phyloP scores from a whole-genome alignment of 2,113 vertebrate species.

The Pseudonaja textilis region DNA sequence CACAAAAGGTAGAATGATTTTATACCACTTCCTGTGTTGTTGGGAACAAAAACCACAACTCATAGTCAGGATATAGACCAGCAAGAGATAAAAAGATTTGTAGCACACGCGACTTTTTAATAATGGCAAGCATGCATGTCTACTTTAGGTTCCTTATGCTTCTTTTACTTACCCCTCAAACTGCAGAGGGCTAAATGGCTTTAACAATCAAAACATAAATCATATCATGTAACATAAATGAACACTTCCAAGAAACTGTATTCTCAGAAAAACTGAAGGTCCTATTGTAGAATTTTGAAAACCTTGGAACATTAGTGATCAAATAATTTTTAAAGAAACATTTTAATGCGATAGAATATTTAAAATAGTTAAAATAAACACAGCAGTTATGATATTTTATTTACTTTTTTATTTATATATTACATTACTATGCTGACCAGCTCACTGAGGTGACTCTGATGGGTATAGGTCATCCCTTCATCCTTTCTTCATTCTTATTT shows the following conservation, averaged over 20 bases:
- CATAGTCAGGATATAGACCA: slow-evolving; percentile 17
- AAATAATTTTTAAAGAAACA: neutral
- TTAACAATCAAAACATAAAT: neutral
- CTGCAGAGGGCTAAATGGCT: neutral
- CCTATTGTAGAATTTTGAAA: neutral
- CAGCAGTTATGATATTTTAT: neutral
- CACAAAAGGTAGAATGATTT: neutral
- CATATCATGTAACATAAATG: neutral
- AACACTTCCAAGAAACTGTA: neutral
- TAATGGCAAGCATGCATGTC: neutral
- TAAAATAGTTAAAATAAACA: neutral
- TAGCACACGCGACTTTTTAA: neutral
- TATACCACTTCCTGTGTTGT: slow-evolving; percentile 39
- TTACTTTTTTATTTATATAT: neutral
- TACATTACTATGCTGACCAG: neutral
- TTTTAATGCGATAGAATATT: neutral
- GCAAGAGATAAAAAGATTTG: neutral
- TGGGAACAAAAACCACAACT: slow-evolving; percentile 6
- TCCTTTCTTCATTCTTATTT: neutral
- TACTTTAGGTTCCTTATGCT: neutral
- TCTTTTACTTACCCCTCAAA: neutral
- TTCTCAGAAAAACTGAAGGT: neutral
- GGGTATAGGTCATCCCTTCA: neutral
- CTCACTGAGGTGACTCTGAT: neutral
- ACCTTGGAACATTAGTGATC: neutral